A percentile compares a stretch with the other conserved stretches of the same genome.
phyloP scores from a whole-genome alignment of 2,113 vertebrate genomes.

The Albula goreensis region DNA sequence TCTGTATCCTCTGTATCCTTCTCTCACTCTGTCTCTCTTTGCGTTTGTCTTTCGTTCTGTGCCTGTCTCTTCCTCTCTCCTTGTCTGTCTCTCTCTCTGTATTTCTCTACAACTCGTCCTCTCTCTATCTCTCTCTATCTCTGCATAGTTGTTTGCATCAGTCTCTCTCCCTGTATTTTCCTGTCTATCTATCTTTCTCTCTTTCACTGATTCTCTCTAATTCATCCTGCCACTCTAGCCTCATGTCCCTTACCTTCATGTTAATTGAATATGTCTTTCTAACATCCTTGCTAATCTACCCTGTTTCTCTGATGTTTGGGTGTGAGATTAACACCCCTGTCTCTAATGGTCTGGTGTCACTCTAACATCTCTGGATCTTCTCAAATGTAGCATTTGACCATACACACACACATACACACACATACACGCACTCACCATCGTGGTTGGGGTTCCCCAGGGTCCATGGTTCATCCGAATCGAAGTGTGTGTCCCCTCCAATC shows the following conservation, averaged over 20 bases:
- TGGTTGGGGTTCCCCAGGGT: constrained; percentile 95
- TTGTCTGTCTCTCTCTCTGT: constrained; percentile 32
- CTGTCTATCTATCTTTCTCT: not conserved
- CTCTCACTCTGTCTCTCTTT: not conserved
- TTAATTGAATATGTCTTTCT: constrained; percentile 1
- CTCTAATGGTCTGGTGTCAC: no score
- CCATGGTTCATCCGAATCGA: constrained; percentile 97
- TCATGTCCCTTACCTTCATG: not conserved
- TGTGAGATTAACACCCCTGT: no score
- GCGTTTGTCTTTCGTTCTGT: not conserved
- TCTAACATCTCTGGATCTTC: no score
- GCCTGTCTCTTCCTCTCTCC: constrained; percentile 38
- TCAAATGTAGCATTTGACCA: no score
- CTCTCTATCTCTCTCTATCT: constrained; percentile 3
- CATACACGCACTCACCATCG: constrained; percentile 79
- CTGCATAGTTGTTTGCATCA: not conserved
- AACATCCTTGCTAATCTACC: not conserved
- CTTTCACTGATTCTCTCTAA: not conserved
- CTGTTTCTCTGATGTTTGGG: not conserved
- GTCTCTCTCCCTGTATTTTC: constrained; percentile 20
- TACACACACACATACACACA: no score
- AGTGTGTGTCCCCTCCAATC: constrained; percentile 97
- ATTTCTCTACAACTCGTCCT: constrained; percentile 24
- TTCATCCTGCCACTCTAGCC: not conserved
- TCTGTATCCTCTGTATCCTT: constrained; percentile 8